Evolutionary conservation across 2,113 vertebrate genomes (phyloP).

Genomic region (Orthochromis indermauri): DNA sequence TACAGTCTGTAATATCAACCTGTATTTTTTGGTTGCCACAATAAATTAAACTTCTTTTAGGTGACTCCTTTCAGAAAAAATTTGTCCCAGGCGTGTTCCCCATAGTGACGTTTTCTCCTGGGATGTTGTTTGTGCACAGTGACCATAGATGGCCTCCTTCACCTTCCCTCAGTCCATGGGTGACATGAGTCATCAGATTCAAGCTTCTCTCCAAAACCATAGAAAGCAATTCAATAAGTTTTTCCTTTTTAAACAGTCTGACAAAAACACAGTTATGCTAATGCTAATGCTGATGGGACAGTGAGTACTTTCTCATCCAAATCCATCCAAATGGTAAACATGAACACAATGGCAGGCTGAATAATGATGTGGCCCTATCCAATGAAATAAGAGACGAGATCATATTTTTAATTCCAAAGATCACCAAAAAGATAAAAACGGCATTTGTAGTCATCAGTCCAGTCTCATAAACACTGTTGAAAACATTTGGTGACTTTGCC

Average conservation of each 20-base stretch:
- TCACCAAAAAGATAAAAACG: neutral
- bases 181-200: neutral
- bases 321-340: neutral
- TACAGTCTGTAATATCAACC: neutral
- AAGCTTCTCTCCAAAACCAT: neutral
- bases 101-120: neutral
- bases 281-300: neutral
- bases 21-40: neutral
- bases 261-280: neutral
- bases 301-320: neutral
- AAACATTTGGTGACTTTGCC: neutral
- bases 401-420: neutral
- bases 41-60: neutral
- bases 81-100: neutral
- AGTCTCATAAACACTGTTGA: neutral
- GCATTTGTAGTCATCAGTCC: neutral
- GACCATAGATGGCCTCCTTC: neutral
- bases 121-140: neutral
- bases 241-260: neutral
- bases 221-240: neutral
- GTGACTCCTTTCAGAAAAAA: neutral
- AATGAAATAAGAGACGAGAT: neutral
- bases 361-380: neutral
- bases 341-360: neutral
- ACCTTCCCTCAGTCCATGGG: accelerated